Base-by-base conservation (phyloP, 2,797 vertebrate genomes). In the Xenopus petersii region DNA sequence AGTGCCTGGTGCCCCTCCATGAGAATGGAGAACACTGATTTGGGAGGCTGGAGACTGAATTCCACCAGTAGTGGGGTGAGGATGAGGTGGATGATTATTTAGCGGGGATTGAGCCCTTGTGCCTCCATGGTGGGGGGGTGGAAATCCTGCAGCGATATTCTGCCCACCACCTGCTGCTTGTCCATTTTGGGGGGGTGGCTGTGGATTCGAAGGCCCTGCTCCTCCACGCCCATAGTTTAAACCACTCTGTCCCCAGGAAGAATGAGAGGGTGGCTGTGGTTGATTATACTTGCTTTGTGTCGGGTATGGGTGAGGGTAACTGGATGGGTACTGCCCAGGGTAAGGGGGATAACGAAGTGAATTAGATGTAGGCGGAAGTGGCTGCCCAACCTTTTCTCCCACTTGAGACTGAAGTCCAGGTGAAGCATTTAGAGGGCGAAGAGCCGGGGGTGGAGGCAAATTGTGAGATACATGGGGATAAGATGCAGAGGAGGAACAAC, bases 391-490 rank as follows among this genome's bases (percentile, higher is more conserved):
- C 54, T 79, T 79, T 48, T 88, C 88, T 48, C 82, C 89, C 77
- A 89, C 87, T 87, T 0, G 91, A 84, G 59, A 86, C 86, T 63
- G 86, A 78, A 0, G 85, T 87, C 67, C 79, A 0, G 78, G 84
- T 0, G 81, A 67, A 0, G 89, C 90, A 84, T 90, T 91, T 10
- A 91, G 91, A 0, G 91, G 91, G 62, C 89, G 86, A 67, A 92
- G 79, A 55, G 91, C 91, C 0, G 91, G 91, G 0, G 90, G 91
- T 0, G 91, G 91, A 13, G 91, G 91, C 75, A 92, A 79, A 67
- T 91, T 92, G 72, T 90, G 86, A 0, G 90, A 85, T 75, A 91
- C 91, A 0, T 89, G 91, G 6, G 91, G 89, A 12, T 90, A 90
- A 30, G 83, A 82, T 6, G 88, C 74, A 0, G 83, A 78, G 55